These are phyloP conservation scores for Elmis aenea DNA, from an alignment of 2,888 invertebrate species.

Conservation along the genomic window DNA sequence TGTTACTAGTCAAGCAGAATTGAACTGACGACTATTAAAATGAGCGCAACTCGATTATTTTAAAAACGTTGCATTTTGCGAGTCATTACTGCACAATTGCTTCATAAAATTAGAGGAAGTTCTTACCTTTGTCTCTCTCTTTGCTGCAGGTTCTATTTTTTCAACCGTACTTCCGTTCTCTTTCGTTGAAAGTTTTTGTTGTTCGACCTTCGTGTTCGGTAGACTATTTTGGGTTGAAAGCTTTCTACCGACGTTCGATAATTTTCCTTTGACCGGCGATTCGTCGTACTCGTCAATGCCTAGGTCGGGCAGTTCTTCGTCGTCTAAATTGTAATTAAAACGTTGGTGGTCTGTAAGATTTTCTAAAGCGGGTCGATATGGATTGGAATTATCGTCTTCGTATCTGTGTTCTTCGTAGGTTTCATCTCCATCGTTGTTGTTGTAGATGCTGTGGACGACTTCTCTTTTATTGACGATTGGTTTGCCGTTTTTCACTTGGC, in stretches of 20 bases:
- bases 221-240: conserved; percentile 39
- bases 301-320: conserved; percentile 47
- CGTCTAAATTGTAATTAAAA: conserved; percentile 44
- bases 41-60: too few relatives aligned
- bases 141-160: conserved; percentile 8
- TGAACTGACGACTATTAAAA: too few relatives aligned
- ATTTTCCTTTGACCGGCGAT: conserved; percentile 34
- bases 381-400: conserved; percentile 28
- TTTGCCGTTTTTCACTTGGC: conserved; percentile 42
- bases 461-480: conserved; percentile 43
- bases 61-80: too few relatives aligned
- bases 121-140: conserved; percentile 24
- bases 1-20: too few relatives aligned
- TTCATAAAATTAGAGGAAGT: background rate
- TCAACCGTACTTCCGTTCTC: conserved; percentile 11
- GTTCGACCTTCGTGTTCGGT: conserved; percentile 23
- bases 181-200: conserved; percentile 27
- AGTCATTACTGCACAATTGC: too few relatives aligned
- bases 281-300: conserved; percentile 39
- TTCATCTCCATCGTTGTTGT: conserved; percentile 40
- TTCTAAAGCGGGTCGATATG: conserved; percentile 34
- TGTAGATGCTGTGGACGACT: conserved; percentile 39
- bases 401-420: conserved; percentile 37
- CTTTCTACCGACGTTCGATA: conserved; percentile 46
- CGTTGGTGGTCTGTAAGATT: conserved; percentile 46